phyloP scores from a whole-genome alignment of 1,140 invertebrate genomes.

The Druon quercuslanigerum region DNA sequence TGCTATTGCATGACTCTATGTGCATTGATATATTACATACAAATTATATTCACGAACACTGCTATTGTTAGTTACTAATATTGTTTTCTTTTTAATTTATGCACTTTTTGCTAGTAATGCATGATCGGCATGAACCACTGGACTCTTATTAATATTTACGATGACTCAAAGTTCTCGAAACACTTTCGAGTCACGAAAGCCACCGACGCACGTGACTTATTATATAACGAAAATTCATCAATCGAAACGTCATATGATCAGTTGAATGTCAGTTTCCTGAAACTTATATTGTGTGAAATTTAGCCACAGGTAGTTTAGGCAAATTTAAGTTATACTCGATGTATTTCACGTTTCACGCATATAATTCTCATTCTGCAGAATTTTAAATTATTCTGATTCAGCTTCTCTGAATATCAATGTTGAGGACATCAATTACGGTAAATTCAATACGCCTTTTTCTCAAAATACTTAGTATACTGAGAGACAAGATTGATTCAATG shows the following conservation, averaged over 20 bases:
- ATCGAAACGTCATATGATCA: slow-evolving; percentile 3
- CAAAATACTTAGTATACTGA: too few relatives aligned
- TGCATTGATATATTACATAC: not conserved
- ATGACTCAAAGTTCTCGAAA: slow-evolving; percentile 3
- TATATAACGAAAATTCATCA: slow-evolving; percentile 4
- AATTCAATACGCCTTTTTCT: too few relatives aligned
- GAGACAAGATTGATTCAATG: too few relatives aligned
- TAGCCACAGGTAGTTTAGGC: too few relatives aligned
- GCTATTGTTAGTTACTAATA: not conserved
- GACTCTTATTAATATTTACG: not conserved
- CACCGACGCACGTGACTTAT: not conserved
- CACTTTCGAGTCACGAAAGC: not conserved
- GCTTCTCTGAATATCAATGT: too few relatives aligned
- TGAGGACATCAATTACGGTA: too few relatives aligned
- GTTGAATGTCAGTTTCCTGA: not conserved
- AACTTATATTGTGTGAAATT: too few relatives aligned
- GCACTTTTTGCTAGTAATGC: not conserved
- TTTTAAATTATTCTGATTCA: too few relatives aligned
- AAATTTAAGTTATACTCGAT: too few relatives aligned
- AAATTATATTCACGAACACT: not conserved
- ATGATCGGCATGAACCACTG: not conserved
- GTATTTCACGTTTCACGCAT: too few relatives aligned
- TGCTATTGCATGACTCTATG: not conserved
- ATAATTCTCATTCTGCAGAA: too few relatives aligned
- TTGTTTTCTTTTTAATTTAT: not conserved